A percentile compares a stretch with the other conserved stretches of the same genome.
Conservation (phyloP, 2,888 invertebrate genomes). For the Sepiola atlantica region DNA sequence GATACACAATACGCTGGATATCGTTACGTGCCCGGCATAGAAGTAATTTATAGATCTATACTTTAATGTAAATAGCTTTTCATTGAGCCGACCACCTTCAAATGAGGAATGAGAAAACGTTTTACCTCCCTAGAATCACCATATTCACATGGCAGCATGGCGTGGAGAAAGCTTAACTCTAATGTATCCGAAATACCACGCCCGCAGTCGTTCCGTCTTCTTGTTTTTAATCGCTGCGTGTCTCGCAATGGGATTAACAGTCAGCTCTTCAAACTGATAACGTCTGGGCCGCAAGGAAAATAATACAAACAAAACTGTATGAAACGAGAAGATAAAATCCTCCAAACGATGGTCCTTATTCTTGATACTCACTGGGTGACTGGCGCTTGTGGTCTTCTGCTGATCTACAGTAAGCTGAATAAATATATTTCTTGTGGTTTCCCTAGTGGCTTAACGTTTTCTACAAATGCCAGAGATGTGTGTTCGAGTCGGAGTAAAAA, state of each 20-base stretch:
- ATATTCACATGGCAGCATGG: not conserved
- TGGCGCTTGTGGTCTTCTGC: not conserved
- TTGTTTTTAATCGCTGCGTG: not conserved
- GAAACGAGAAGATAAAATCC: not conserved
- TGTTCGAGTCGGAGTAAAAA: not conserved
- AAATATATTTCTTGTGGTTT: not conserved
- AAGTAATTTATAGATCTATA: not conserved
- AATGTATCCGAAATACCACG: conserved; percentile 32
- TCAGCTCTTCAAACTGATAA: not conserved
- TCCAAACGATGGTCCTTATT: not conserved
- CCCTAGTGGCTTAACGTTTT: not conserved
- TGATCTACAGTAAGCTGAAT: not conserved
- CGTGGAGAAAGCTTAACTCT: not conserved
- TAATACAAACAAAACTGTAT: not conserved
- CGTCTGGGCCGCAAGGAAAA: not conserved
- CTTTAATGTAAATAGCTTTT: not conserved
- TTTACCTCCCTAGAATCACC: not conserved
- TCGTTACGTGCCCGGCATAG: not conserved
- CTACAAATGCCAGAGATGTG: not conserved
- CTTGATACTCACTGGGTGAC: not conserved
- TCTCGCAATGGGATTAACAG: conserved; percentile 32
- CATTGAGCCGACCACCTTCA: not conserved
- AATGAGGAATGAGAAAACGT: conserved; percentile 7
- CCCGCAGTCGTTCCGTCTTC: not conserved
- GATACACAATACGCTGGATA: not conserved